These are phyloP conservation scores for Bombylius major DNA, from an alignment of 2,888 invertebrate genomes.

Conservation along the genomic window DNA sequence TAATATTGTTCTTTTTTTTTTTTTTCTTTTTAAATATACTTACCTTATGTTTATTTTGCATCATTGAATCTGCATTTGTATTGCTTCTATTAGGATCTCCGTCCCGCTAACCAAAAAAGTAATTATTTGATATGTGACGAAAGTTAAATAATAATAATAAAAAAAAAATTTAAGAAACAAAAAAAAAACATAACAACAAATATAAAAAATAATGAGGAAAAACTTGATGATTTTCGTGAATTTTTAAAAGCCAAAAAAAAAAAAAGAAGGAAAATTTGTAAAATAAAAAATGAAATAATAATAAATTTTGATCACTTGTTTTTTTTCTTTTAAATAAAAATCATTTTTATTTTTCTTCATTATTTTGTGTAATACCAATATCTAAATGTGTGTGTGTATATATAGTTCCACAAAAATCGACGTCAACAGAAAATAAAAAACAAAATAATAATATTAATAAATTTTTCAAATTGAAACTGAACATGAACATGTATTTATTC, in stretches of 20 bases:
- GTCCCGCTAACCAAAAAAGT: conserved; percentile 23
- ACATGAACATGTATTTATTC: too few relatives aligned
- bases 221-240: conserved; percentile 36
- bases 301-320: too few relatives aligned
- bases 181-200: conserved; percentile 8
- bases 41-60: conserved; percentile 28
- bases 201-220: conserved; percentile 7
- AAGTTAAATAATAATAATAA: conserved; percentile 15
- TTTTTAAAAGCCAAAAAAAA: conserved; percentile 8
- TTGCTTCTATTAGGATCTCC: conserved; percentile 26
- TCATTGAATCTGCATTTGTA: conserved; percentile 18
- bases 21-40: conserved; percentile 14
- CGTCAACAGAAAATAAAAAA: too few relatives aligned
- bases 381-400: too few relatives aligned
- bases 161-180: conserved; percentile 8
- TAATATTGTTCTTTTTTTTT: too few relatives aligned
- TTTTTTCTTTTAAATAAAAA: too few relatives aligned
- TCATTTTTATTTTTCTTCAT: too few relatives aligned
- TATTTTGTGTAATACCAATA: too few relatives aligned
- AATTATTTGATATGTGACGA: conserved; percentile 22
- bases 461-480: too few relatives aligned
- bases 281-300: not conserved
- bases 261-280: not conserved
- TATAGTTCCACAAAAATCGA: too few relatives aligned
- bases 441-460: too few relatives aligned